Percentiles rank a stretch among this genome's conserved stretches.
Conservation (phyloP, 2,797 vertebrate genomes). For the Ficedula albicollis region DNA sequence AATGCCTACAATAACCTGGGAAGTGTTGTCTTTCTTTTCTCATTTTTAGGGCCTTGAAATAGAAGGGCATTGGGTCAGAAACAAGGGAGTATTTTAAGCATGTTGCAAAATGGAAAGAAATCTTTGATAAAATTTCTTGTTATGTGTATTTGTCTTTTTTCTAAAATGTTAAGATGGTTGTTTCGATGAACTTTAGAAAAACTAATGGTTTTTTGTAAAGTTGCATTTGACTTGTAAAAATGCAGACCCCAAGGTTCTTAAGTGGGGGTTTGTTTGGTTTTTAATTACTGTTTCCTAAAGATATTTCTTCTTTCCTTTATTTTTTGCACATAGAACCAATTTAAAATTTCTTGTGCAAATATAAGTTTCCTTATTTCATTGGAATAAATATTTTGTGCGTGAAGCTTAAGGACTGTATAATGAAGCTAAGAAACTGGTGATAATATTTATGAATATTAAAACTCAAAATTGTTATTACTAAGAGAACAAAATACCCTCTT, state of each 20-base stretch:
- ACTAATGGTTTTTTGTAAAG: not conserved
- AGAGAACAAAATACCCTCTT: constrained; percentile 30
- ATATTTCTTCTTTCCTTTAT: not conserved
- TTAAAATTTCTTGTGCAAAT: not conserved
- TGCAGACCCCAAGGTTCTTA: not conserved
- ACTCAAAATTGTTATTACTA: constrained; percentile 16
- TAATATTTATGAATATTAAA: constrained; percentile 42
- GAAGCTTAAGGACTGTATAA: constrained; percentile 28
- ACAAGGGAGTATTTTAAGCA: constrained; percentile 15
- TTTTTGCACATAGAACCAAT: constrained; percentile 30
- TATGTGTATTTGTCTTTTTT: constrained; percentile 33
- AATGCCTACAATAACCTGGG: not conserved
- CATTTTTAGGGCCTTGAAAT: constrained; percentile 4
- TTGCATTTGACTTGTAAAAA: constrained; percentile 38
- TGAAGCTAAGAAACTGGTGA: constrained; percentile 33
- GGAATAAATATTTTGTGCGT: constrained; percentile 19
- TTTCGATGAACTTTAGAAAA: constrained; percentile 12
- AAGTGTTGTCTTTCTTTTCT: not conserved
- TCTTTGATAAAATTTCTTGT: not conserved
- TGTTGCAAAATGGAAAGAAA: constrained; percentile 31
- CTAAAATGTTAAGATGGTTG: constrained; percentile 4
- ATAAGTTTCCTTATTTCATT: constrained; percentile 11
- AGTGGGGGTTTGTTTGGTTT: not conserved
- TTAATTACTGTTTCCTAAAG: constrained; percentile 12
- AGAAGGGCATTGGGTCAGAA: not conserved